Conservation (phyloP, 2,888 invertebrate species). For the Drosophila pseudotakahashii region DNA sequence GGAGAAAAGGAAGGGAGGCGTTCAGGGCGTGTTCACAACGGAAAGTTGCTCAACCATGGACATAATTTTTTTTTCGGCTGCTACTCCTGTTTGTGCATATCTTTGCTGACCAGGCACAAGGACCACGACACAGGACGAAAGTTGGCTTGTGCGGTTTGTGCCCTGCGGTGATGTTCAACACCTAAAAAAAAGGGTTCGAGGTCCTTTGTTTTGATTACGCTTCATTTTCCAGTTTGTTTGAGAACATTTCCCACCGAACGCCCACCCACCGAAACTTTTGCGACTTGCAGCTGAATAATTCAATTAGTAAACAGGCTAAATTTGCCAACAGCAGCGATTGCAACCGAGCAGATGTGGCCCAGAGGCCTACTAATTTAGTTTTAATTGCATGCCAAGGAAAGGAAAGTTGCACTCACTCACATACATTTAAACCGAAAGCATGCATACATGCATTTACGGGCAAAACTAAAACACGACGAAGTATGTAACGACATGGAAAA, state of each 20-base stretch:
- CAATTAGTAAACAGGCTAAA: slow-evolving; percentile 65
- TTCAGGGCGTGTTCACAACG: slow-evolving; percentile 33
- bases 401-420: slow-evolving; percentile 30
- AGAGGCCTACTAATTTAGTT: slow-evolving; percentile 79
- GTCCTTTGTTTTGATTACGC: slow-evolving; percentile 37
- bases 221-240: slow-evolving; percentile 42
- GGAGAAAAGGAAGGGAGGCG: slow-evolving; percentile 6
- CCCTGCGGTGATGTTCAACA: slow-evolving; percentile 79
- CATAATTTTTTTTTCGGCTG: slow-evolving; percentile 23
- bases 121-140: slow-evolving; percentile 48
- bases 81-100: slow-evolving; percentile 58
- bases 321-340: slow-evolving; percentile 37
- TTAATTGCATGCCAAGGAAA: slow-evolving; percentile 74
- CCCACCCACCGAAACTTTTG: slow-evolving; percentile 31
- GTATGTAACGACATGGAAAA: slow-evolving; percentile 80
- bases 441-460: slow-evolving; percentile 40
- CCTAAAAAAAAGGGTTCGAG: slow-evolving; percentile 71
- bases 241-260: slow-evolving; percentile 9
- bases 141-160: slow-evolving; percentile 57
- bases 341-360: slow-evolving; percentile 49
- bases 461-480: slow-evolving; percentile 59
- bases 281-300: slow-evolving; percentile 73
- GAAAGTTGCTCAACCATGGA: slow-evolving; percentile 65
- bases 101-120: slow-evolving; percentile 72
- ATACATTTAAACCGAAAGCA: not conserved